phyloP scores from a whole-genome alignment of 2,888 invertebrate genomes.

The Zonitis immaculata region DNA sequence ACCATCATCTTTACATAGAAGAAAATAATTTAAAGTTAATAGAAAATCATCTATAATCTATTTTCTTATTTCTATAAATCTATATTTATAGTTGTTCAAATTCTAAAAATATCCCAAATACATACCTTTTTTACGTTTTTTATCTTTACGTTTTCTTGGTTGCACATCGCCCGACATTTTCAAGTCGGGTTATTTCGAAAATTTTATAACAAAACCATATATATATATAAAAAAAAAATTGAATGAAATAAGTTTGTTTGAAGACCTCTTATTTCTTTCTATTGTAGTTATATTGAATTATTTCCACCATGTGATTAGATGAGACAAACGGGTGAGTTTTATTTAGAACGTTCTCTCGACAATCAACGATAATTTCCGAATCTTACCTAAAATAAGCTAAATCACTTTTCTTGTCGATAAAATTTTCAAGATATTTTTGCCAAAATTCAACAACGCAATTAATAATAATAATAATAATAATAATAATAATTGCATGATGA shows the following conservation, averaged over 20 bases:
- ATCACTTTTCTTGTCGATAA: constrained; percentile 2
- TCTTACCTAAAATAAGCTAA: constrained; percentile 25
- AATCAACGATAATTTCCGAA: constrained; percentile 22
- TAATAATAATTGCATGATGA: no score
- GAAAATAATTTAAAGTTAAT: no score
- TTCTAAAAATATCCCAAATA: constrained; percentile 29
- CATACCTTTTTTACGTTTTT: constrained; percentile 76
- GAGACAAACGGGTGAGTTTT: constrained; percentile 16
- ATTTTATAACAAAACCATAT: constrained; percentile 26
- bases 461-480: no score
- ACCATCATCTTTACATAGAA: constrained; percentile 30
- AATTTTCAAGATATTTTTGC: neutral
- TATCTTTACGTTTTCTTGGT: constrained; percentile 81
- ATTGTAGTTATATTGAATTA: constrained; percentile 12
- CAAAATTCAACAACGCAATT: neutral
- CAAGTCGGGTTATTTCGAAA: constrained; percentile 31
- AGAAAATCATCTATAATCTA: constrained; percentile 1
- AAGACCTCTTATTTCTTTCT: neutral
- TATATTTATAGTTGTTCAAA: neutral
- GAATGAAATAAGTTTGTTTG: no score
- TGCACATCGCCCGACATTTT: constrained; percentile 85
- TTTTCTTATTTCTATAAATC: constrained; percentile 10
- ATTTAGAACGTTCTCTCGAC: constrained; percentile 24
- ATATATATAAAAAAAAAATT: no score
- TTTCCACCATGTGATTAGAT: constrained; percentile 19